Evolutionary conservation across 2,888 invertebrate species (phyloP).

Genomic region (Empis livida): DNA sequence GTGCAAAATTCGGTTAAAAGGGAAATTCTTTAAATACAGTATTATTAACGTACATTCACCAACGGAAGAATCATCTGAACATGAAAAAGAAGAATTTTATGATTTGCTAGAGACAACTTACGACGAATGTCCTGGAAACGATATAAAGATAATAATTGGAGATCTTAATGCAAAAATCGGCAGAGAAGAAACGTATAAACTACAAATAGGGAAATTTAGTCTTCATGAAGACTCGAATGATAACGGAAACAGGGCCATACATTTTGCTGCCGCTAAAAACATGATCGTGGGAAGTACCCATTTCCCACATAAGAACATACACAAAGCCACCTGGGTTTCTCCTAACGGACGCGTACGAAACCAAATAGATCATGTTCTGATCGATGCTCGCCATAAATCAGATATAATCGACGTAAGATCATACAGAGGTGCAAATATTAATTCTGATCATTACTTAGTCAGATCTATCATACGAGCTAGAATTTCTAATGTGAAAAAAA

Average conservation of each 20-base stretch:
- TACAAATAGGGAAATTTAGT: neutral
- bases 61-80: too few relatives aligned
- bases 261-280: too few relatives aligned
- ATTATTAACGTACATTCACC: too few relatives aligned
- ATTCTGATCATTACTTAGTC: neutral
- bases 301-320: neutral
- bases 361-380: neutral
- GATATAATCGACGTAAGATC: neutral
- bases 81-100: too few relatives aligned
- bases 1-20: too few relatives aligned
- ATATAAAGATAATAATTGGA: too few relatives aligned
- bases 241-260: neutral
- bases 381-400: neutral
- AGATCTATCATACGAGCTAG: neutral
- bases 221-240: conserved; percentile 1
- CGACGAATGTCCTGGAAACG: too few relatives aligned
- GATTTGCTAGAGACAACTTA: too few relatives aligned
- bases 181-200: too few relatives aligned
- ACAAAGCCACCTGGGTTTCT: neutral
- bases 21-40: too few relatives aligned
- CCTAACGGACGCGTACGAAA: neutral
- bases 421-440: neutral
- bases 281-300: neutral
- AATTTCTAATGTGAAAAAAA: too few relatives aligned
- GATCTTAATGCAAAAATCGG: too few relatives aligned